Evolutionary conservation across 2,888 invertebrate species (phyloP).

Genomic region (Pseudococcus jackbeardsleyi): DNA sequence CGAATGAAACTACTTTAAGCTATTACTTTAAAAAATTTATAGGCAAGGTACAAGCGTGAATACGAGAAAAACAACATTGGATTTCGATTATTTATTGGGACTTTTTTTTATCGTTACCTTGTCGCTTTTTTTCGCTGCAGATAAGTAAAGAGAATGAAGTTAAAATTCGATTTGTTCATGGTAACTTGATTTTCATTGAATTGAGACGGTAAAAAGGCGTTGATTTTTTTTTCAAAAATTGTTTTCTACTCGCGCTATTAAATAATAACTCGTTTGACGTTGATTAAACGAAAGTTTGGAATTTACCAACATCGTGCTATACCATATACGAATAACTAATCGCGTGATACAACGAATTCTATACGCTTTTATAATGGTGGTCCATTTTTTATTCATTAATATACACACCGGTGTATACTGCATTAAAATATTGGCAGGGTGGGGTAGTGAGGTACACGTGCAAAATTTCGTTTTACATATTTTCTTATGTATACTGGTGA

Average conservation of each 20-base stretch:
- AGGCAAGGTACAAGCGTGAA: conserved; percentile 40
- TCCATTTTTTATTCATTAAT: conserved; percentile 4
- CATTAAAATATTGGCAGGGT: background rate
- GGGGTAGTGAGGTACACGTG: no score
- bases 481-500: no score
- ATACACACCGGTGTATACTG: background rate
- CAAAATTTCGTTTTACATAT: no score
- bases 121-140: conserved; percentile 35
- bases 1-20: conserved; percentile 43
- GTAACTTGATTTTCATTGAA: conserved; percentile 48
- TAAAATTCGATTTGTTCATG: conserved; percentile 47
- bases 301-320: background rate
- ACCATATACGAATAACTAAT: background rate
- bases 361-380: background rate
- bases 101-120: conserved; percentile 41
- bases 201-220: conserved; percentile 32
- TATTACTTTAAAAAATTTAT: conserved; percentile 46
- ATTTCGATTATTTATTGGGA: conserved; percentile 45
- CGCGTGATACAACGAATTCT: conserved; percentile 3
- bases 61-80: conserved; percentile 44
- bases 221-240: conserved; percentile 41
- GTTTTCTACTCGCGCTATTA: conserved; percentile 13
- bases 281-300: conserved; percentile 31
- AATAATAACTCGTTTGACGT: conserved; percentile 36
- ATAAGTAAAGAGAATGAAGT: conserved; percentile 49